Percentiles rank a stretch among this genome's conserved stretches.
Evolutionary conservation across 37 sponge, comb jelly and placozoan genomes (phyloP).

Genomic region (Crambe crambe): DNA sequence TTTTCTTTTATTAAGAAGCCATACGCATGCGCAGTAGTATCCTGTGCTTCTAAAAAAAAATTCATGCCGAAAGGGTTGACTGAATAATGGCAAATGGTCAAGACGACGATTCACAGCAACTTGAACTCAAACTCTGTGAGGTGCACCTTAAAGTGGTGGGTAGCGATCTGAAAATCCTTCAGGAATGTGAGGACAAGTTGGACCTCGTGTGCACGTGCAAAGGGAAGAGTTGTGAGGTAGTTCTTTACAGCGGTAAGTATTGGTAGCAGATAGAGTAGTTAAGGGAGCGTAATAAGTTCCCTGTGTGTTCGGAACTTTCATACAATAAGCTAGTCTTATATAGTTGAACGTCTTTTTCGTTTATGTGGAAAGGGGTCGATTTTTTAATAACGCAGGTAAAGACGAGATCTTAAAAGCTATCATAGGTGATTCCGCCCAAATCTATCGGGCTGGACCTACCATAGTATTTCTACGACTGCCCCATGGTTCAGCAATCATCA

Average conservation of each 20-base stretch:
- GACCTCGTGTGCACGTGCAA: constrained; percentile 16
- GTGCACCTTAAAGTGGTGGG: constrained; percentile 35
- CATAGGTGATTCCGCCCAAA: not conserved
- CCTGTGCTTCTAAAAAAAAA: not conserved
- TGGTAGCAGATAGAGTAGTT: too few relatives aligned
- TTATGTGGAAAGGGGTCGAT: not conserved
- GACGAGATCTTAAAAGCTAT: constrained; percentile 19
- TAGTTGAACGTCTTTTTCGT: too few relatives aligned
- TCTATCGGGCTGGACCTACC: constrained; percentile 25
- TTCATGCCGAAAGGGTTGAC: not conserved
- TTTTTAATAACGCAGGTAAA: constrained; percentile 7
- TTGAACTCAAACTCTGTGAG: not conserved
- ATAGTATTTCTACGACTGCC: constrained; percentile 20
- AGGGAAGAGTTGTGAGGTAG: constrained; percentile 11
- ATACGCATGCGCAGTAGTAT: not conserved
- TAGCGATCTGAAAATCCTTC: constrained; percentile 7
- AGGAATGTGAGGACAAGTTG: not conserved
- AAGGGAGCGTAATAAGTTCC: too few relatives aligned
- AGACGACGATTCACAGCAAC: too few relatives aligned
- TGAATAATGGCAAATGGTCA: not conserved
- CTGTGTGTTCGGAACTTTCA: too few relatives aligned
- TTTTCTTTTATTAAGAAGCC: not conserved
- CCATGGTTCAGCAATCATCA: constrained; percentile 49
- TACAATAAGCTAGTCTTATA: too few relatives aligned
- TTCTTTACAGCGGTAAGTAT: constrained; percentile 16